Evolutionary conservation across 92 coral and sea anemone species (phyloP).

Genomic region (Micromussa lordhowensis): DNA sequence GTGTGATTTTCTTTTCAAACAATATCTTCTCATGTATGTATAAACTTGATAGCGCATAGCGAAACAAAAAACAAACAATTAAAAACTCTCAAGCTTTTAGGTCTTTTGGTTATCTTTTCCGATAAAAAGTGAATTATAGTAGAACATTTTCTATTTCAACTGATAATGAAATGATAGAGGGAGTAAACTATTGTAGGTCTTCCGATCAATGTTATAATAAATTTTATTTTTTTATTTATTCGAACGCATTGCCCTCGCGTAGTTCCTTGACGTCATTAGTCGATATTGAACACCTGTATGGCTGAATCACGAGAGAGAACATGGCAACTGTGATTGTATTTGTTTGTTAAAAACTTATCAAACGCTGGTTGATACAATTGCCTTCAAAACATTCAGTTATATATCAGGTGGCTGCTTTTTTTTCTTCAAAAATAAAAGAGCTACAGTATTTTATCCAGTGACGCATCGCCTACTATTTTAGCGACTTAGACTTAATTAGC

Average conservation of each 20-base stretch:
- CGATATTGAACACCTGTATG: not conserved
- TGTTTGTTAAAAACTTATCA: too few species aligned
- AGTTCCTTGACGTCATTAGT: not conserved
- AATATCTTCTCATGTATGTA: not conserved
- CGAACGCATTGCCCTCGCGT: not conserved
- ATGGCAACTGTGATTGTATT: not conserved
- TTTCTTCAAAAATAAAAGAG: not conserved
- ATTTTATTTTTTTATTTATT: not conserved
- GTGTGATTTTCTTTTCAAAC: not conserved
- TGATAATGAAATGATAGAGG: too few species aligned
- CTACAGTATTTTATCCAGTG: not conserved
- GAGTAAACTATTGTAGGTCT: not conserved
- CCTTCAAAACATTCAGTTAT: too few species aligned
- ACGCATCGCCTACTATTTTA: not conserved
- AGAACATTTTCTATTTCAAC: not conserved
- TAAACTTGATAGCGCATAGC: too few species aligned
- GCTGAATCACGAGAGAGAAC: not conserved
- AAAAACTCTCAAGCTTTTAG: too few species aligned
- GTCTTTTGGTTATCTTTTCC: too few species aligned
- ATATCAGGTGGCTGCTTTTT: too few species aligned
- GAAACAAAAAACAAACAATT: too few species aligned
- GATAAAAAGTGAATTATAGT: too few species aligned
- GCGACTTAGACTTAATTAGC: not conserved
- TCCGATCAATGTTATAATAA: not conserved
- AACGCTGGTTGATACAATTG: too few species aligned